phyloP scores from a whole-genome alignment of 2,888 invertebrate species.

The Nasonia oneida region DNA sequence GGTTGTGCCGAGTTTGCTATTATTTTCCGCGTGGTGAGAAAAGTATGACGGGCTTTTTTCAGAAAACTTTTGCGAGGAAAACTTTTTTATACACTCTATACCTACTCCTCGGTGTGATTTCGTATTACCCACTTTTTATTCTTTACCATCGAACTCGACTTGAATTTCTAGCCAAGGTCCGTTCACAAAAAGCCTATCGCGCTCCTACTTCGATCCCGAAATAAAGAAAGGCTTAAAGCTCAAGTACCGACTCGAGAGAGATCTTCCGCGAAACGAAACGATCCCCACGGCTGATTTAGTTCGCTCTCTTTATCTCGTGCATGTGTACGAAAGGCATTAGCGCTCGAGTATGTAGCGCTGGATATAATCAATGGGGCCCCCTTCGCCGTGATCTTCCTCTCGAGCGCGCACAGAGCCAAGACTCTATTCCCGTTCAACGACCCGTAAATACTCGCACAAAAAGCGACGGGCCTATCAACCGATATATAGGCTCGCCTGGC shows the following conservation, averaged over 20 bases:
- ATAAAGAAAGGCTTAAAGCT: slow-evolving; percentile 9
- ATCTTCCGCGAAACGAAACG: slow-evolving; percentile 7
- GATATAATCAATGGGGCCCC: slow-evolving; percentile 45
- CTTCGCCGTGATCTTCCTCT: slow-evolving; percentile 26
- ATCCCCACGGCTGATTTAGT: slow-evolving; percentile 25
- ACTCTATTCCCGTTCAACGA: slow-evolving; percentile 63
- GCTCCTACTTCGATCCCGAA: not conserved
- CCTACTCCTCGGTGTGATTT: not conserved
- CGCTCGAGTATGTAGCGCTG: slow-evolving; percentile 30
- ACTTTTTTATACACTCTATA: not conserved
- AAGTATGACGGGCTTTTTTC: not conserved
- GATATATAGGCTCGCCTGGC: not conserved
- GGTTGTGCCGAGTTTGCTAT: not conserved
- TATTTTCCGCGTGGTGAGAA: not conserved
- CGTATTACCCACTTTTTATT: not conserved
- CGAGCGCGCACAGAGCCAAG: slow-evolving; percentile 56
- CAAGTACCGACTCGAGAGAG: slow-evolving; percentile 6
- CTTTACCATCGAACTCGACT: not conserved
- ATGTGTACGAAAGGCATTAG: slow-evolving; percentile 32
- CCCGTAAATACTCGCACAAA: slow-evolving; percentile 38
- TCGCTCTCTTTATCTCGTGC: not conserved
- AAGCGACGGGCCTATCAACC: not conserved
- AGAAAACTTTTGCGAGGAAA: not conserved
- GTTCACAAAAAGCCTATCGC: not conserved
- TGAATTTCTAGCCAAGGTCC: not conserved